Percentiles rank a stretch among this genome's conserved stretches.
Conservation (phyloP, 2,797 vertebrate species). For the Lutjanus argentimaculatus region DNA sequence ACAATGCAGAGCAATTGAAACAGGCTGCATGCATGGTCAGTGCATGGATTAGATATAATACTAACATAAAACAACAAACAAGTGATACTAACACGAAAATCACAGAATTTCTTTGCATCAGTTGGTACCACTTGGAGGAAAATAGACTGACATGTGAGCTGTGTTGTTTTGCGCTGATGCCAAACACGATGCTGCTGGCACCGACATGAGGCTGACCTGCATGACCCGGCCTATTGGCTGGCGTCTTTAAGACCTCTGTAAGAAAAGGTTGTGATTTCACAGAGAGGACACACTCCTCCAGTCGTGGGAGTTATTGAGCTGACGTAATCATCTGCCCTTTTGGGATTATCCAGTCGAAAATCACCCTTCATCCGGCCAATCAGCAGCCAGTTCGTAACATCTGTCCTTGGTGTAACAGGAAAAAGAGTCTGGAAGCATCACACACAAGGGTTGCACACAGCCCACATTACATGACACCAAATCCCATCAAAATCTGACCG, state of each 20-base stretch:
- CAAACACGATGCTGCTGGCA: slow-evolving; percentile 8
- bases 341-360: slow-evolving; percentile 70
- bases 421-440: slow-evolving; percentile 45
- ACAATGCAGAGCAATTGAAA: not conserved
- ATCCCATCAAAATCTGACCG: slow-evolving; percentile 56
- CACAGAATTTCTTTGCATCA: too few species aligned
- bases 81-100: not conserved
- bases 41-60: not conserved
- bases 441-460: slow-evolving; percentile 26
- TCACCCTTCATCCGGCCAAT: slow-evolving; percentile 69
- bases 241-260: slow-evolving; percentile 33
- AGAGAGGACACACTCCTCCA: slow-evolving; percentile 46
- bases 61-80: not conserved
- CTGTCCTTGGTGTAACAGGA: slow-evolving; percentile 63
- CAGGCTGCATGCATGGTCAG: not conserved
- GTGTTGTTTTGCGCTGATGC: slow-evolving; percentile 3
- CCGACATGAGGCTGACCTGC: slow-evolving; percentile 3
- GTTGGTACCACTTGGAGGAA: not conserved
- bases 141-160: slow-evolving; percentile 5
- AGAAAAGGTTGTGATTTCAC: slow-evolving; percentile 44
- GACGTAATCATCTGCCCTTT: slow-evolving; percentile 67
- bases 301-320: slow-evolving; percentile 52
- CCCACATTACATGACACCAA: slow-evolving; percentile 47
- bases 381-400: slow-evolving; percentile 64
- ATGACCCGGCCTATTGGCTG: slow-evolving; percentile 4